These are phyloP conservation scores for Tenthredo amoena DNA, from an alignment of 2,888 invertebrate species.

Conservation along the genomic window DNA sequence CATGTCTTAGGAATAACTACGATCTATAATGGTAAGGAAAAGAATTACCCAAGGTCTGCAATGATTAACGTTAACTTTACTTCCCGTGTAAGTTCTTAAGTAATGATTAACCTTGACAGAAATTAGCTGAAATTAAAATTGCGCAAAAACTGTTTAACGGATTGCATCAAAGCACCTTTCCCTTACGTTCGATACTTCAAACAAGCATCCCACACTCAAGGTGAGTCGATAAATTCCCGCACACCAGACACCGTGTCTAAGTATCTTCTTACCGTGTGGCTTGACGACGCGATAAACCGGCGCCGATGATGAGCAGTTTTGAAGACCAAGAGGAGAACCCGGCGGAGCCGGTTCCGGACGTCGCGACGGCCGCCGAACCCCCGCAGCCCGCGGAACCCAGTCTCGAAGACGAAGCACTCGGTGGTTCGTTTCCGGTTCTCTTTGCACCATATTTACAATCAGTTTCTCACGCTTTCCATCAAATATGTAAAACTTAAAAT, in stretches of 20 bases:
- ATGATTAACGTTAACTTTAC: not conserved
- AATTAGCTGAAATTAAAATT: not conserved
- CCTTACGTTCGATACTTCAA: not conserved
- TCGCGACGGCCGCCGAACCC: constrained; percentile 59
- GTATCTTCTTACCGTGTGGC: not conserved
- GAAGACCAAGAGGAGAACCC: constrained; percentile 34
- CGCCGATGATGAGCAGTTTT: constrained; percentile 35
- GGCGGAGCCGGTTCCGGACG: constrained; percentile 60
- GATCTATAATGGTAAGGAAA: not conserved
- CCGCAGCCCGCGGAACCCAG: constrained; percentile 58
- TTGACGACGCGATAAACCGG: constrained; percentile 25
- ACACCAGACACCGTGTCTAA: constrained; percentile 23
- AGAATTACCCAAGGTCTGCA: not conserved
- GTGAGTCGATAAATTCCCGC: constrained; percentile 33
- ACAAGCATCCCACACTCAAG: constrained; percentile 1
- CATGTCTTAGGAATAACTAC: not conserved
- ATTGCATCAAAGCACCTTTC: not conserved
- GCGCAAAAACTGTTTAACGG: not conserved
- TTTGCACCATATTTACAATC: constrained; percentile 14
- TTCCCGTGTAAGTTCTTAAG: not conserved
- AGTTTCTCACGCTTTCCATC: not conserved
- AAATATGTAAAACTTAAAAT: not conserved
- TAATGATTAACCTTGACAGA: not conserved
- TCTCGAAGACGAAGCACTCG: not conserved
- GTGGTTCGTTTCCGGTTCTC: constrained; percentile 36